Percentiles rank a stretch among this genome's conserved stretches.
Conservation (phyloP, 1,140 invertebrate genomes). For the Meteorus sp. region DNA sequence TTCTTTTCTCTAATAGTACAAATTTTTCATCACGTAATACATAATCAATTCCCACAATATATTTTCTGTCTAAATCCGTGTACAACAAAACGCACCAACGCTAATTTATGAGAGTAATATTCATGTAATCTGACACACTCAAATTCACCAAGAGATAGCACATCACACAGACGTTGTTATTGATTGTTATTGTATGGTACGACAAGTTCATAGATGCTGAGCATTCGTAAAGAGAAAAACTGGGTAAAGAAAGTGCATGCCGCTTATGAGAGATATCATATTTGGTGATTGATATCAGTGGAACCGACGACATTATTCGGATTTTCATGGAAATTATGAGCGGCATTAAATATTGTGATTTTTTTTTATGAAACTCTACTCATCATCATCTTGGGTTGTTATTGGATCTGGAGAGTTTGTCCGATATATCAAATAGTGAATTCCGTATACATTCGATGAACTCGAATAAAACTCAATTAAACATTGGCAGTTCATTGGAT, state of each 20-base stretch:
- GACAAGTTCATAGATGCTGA: too few species aligned
- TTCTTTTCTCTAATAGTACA: constrained; percentile 44
- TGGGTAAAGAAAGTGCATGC: too few species aligned
- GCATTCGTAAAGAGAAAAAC: neutral
- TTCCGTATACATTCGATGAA: too few species aligned
- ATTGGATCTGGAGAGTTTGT: constrained; percentile 8
- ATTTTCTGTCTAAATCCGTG: neutral
- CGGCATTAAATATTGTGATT: neutral
- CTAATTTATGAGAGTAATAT: neutral
- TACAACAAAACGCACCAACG: too few species aligned
- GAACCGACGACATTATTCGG: neutral
- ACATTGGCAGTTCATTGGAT: too few species aligned
- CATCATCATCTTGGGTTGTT: constrained; percentile 7
- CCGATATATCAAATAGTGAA: neutral
- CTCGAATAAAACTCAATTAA: too few species aligned
- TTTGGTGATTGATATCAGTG: constrained; percentile 1
- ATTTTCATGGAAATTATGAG: neutral
- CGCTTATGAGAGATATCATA: neutral
- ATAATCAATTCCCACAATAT: constrained; percentile 20
- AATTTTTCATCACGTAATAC: constrained; percentile 38
- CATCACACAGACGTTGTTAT: too few species aligned
- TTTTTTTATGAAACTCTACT: constrained; percentile 6
- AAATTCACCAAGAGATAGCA: neutral
- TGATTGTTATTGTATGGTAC: too few species aligned
- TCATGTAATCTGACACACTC: neutral